Conservation (phyloP, 2,113 vertebrate species). For the Tyto alba region DNA sequence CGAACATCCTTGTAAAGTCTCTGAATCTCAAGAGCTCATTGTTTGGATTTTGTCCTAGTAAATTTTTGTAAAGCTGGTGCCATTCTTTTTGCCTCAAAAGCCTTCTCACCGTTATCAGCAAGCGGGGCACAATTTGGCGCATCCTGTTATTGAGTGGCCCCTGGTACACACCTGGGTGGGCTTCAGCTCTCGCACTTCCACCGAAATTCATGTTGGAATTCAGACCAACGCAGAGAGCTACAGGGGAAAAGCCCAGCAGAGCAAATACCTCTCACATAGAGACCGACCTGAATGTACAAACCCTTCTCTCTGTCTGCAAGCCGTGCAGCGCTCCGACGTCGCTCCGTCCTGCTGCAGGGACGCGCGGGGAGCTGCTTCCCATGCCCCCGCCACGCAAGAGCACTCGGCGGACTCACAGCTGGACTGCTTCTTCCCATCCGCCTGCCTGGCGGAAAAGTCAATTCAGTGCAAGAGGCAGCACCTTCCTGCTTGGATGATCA, state of each 20-base stretch:
- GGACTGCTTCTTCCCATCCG: not conserved
- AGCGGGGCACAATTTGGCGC: not conserved
- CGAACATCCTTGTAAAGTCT: not conserved
- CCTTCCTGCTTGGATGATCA: not conserved
- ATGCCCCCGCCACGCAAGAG: fast-evolving
- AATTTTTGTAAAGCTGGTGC: not conserved
- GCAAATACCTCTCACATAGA: not conserved
- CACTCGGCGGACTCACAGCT: not conserved
- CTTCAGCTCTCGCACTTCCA: not conserved
- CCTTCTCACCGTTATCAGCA: not conserved
- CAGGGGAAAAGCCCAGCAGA: not conserved
- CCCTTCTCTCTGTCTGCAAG: too few species aligned
- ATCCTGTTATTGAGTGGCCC: not conserved
- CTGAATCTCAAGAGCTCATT: not conserved
- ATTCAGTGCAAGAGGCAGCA: not conserved
- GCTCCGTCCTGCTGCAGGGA: not conserved
- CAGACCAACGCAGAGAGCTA: not conserved
- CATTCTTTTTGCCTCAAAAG: not conserved
- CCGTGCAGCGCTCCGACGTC: fast-evolving
- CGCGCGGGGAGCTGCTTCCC: fast-evolving
- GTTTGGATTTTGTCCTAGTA: not conserved
- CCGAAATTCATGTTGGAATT: not conserved
- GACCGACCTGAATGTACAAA: not conserved
- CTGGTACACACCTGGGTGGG: fast-evolving
- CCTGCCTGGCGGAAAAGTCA: not conserved